phyloP scores from a whole-genome alignment of 2,888 invertebrate species.

The Tipula vernalis region DNA sequence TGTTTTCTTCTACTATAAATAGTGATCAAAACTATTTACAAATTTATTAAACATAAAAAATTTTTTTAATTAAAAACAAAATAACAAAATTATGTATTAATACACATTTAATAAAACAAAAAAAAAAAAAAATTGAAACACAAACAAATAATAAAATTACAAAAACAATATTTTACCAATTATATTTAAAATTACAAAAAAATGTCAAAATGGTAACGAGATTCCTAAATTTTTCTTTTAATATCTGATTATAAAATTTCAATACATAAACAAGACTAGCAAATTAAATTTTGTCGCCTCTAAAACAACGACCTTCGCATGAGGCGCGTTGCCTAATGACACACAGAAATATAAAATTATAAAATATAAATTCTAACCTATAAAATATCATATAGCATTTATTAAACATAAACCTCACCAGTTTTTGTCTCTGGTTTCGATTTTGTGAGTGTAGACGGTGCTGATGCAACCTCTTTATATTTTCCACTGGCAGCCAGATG shows the following conservation, averaged over 20 bases:
- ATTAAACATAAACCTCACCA: constrained; percentile 33
- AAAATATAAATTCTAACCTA: background rate
- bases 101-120: background rate
- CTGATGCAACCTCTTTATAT: constrained; percentile 23
- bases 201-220: background rate
- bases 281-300: background rate
- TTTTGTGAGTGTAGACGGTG: constrained; percentile 32
- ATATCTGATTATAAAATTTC: background rate
- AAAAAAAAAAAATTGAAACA: background rate
- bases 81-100: background rate
- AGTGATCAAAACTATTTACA: background rate
- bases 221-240: background rate
- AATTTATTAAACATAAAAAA: background rate
- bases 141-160: background rate
- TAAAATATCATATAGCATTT: background rate
- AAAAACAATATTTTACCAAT: background rate
- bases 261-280: background rate
- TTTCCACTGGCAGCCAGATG: constrained; percentile 14
- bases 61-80: background rate
- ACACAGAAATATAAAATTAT: background rate
- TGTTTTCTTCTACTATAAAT: background rate
- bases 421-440: constrained; percentile 30
- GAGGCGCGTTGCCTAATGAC: background rate
- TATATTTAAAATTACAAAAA: background rate
- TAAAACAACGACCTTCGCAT: background rate